Evolutionary conservation across 1,140 invertebrate species (phyloP).

Genomic region (Drosophila asahinai): DNA sequence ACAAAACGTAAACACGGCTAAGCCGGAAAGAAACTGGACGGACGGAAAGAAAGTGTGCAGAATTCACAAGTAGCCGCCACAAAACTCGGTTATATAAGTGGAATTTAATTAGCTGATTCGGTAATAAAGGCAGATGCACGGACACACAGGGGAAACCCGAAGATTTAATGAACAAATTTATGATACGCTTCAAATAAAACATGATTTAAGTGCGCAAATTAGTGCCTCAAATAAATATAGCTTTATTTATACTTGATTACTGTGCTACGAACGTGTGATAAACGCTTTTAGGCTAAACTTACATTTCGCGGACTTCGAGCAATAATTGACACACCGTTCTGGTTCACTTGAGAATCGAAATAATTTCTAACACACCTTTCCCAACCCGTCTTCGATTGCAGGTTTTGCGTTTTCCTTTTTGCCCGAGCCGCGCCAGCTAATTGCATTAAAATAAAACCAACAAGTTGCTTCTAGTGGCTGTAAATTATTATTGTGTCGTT

Average conservation of each 20-base stretch:
- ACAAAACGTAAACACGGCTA: conserved; percentile 24
- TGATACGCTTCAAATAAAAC: conserved; percentile 22
- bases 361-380: conserved; percentile 51
- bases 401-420: conserved; percentile 74
- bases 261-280: conserved; percentile 23
- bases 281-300: conserved; percentile 14
- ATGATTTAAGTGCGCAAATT: conserved; percentile 14
- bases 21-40: conserved; percentile 51
- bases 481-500: conserved; percentile 68
- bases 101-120: conserved; percentile 53
- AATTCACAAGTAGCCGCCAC: conserved; percentile 49
- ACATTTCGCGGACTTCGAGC: conserved; percentile 7
- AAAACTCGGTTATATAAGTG: conserved; percentile 40
- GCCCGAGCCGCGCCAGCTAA: conserved; percentile 51
- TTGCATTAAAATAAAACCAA: conserved; percentile 69
- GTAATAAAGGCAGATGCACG: conserved; percentile 47
- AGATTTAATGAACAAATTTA: conserved; percentile 35
- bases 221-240: neutral
- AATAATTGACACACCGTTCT: neutral
- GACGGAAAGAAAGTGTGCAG: conserved; percentile 59
- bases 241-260: neutral
- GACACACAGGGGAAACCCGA: conserved; percentile 24
- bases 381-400: conserved; percentile 50
- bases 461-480: conserved; percentile 31
- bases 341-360: conserved; percentile 23